phyloP scores from a whole-genome alignment of 2,888 invertebrate species.

The Eudiplozoon nipponicum region DNA sequence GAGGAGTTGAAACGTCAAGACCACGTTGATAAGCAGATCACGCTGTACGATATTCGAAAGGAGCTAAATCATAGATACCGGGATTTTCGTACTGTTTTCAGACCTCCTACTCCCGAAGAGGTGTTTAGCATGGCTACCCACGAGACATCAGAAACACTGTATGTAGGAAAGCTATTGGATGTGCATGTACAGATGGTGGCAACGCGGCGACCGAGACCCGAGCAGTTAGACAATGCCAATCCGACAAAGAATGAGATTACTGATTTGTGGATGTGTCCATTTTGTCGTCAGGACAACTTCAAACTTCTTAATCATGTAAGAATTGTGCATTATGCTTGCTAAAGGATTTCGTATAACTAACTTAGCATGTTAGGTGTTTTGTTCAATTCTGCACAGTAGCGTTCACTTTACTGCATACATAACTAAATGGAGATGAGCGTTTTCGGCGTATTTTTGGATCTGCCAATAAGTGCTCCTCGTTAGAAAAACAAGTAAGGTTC shows the following conservation, averaged over 20 bases:
- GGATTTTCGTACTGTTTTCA: conserved; percentile 46
- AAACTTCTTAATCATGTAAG: conserved; percentile 52
- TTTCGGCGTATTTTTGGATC: too few species aligned
- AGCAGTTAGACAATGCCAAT: conserved; percentile 71
- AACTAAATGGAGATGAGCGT: too few species aligned
- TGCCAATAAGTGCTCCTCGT: too few species aligned
- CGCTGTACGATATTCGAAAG: conserved; percentile 71
- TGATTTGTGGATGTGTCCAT: conserved; percentile 80
- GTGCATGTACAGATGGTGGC: conserved; percentile 36
- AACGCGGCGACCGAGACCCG: conserved; percentile 55
- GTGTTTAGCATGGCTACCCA: conserved; percentile 73
- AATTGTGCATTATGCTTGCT: conserved; percentile 7
- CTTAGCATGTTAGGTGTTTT: too few species aligned
- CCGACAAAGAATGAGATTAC: conserved; percentile 71
- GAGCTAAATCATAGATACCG: conserved; percentile 59
- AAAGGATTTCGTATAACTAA: too few species aligned
- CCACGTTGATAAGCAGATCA: conserved; percentile 38
- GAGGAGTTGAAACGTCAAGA: conserved; percentile 71
- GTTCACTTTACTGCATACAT: too few species aligned
- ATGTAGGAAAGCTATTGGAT: conserved; percentile 42
- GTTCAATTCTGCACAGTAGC: too few species aligned
- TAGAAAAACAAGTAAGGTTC: too few species aligned
- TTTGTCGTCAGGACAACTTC: conserved; percentile 73
- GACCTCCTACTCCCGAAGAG: conserved; percentile 49
- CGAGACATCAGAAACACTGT: conserved; percentile 69